Base-by-base conservation (phyloP, 2,888 invertebrate species). In the Pyralis farinalis region DNA sequence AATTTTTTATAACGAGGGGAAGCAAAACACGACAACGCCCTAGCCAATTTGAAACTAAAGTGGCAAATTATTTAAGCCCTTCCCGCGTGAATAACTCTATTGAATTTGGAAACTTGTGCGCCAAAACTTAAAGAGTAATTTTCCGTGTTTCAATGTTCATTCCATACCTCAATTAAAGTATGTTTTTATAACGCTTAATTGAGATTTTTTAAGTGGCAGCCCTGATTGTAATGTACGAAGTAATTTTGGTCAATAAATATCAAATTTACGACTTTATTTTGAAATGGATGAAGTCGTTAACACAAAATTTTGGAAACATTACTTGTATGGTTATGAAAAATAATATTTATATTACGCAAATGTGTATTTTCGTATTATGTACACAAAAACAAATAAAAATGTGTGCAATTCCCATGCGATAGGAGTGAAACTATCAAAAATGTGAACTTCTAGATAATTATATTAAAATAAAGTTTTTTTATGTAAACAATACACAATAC, bases 1-100 rank as follows among this genome's bases (percentile, higher is more conserved):
- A 57, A 67, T 71, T 71, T 75, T 72, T 75, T 55, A 59, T 63
- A 65, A 60, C 59, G 61, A 59, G 63, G 55, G 63, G 64, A 48
- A 32, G 37, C 40, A 43, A 43, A 51, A 55, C 52, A 53, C 43
- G 51, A 51, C 59, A 53, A 55, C 53, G 55, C 51, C 44, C 43
- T 43, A 51, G 53, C 61, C 59, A 66, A 63, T 63, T 63, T 60
- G 51, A 58, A 66, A 68, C 62, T 69, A 60, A 68, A 72, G 59
- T 60, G 58, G 63, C 63, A 62, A 58, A 63, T 66, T 65, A 66
- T 55, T 65, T 56, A 63, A 46, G 53, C 56, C 63, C 57, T 62
- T 64, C 55, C 50, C 49, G 49, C 40, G 20, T 12, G n/a, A 28
- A 16, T 20, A 33, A 5, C 20, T 8, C n/a, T 30, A 40, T 11